Evolutionary conservation across 2,113 vertebrate species (phyloP).

Genomic region (Microcebus murinus): DNA sequence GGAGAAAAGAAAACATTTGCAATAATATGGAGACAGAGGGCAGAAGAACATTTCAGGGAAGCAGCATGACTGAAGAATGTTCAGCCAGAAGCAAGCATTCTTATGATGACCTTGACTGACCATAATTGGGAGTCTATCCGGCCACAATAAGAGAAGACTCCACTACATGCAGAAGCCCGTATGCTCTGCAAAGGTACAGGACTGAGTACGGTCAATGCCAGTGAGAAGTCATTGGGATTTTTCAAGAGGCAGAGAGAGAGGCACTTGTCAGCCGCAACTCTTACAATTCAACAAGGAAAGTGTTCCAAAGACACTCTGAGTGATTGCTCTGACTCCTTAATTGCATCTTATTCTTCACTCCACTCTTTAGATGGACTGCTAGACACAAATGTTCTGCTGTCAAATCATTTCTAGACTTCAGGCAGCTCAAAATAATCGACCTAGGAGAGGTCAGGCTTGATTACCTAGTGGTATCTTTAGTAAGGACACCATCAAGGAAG

Average conservation of each 20-base stretch:
- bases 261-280: not conserved
- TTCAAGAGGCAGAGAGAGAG: not conserved
- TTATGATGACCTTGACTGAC: not conserved
- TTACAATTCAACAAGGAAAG: not conserved
- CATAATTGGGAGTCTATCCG: not conserved
- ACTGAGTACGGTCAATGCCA: not conserved
- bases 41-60: not conserved
- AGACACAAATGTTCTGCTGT: not conserved
- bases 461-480: not conserved
- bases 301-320: not conserved
- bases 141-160: not conserved
- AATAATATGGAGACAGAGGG: not conserved
- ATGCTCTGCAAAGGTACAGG: not conserved
- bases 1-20: not conserved
- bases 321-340: constrained; percentile 47
- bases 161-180: fast-evolving
- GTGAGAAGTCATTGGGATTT: not conserved
- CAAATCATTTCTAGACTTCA: not conserved
- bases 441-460: constrained; percentile 1
- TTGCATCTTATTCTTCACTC: constrained; percentile 34
- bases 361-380: not conserved
- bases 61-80: not conserved
- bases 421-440: constrained; percentile 13
- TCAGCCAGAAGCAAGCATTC: not conserved
- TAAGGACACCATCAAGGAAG: not conserved